Conservation (phyloP, 2,113 vertebrate species). For the Holacanthus passer region DNA sequence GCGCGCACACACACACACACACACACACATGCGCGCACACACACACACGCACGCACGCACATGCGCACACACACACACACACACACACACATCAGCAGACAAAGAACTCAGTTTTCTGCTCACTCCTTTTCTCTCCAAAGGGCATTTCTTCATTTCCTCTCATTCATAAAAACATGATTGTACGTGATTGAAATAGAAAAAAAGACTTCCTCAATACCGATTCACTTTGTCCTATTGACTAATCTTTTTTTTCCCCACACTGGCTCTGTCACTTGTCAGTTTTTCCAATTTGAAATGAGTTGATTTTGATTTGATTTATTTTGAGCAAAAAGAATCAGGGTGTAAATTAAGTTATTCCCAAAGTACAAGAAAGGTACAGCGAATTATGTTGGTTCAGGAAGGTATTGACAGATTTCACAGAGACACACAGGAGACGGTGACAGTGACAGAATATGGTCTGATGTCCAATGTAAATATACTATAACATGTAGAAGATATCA, state of each 20-base stretch:
- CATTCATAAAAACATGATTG: conserved; percentile 71
- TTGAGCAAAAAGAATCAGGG: conserved; percentile 43
- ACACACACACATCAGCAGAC: conserved; percentile 34
- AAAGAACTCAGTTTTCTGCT: conserved; percentile 46
- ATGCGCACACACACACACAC: conserved; percentile 18
- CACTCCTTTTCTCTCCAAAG: conserved; percentile 57
- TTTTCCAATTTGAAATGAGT: conserved; percentile 58
- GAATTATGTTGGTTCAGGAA: conserved; percentile 36
- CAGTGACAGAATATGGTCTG: neutral
- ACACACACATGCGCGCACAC: conserved; percentile 23
- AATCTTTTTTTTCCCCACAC: conserved; percentile 29
- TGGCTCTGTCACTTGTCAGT: conserved; percentile 59
- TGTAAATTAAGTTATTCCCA: conserved; percentile 38
- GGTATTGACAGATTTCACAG: conserved; percentile 10
- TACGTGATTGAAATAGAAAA: conserved; percentile 56
- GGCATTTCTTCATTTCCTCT: conserved; percentile 63
- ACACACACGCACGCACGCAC: conserved; percentile 16
- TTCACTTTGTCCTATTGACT: conserved; percentile 65
- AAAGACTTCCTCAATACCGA: conserved; percentile 45
- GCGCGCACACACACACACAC: conserved; percentile 26
- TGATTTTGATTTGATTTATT: conserved; percentile 60
- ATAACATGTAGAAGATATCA: neutral
- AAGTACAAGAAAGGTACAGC: conserved; percentile 50
- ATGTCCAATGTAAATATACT: neutral
- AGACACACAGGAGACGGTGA: neutral